phyloP scores from a whole-genome alignment of 2,797 vertebrate genomes.

The Clarias pachynema region DNA sequence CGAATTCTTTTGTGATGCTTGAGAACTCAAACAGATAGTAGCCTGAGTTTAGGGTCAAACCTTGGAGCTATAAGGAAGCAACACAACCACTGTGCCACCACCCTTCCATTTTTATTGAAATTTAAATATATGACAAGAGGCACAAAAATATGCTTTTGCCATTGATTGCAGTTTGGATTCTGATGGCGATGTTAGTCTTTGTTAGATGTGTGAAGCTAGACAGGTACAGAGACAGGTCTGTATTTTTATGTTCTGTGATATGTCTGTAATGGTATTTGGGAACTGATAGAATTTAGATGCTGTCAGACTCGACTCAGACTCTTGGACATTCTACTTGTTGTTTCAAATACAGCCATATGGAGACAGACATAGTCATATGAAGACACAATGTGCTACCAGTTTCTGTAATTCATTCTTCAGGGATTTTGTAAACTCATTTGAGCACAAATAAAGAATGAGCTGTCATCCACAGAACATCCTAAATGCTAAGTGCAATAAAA shows the following conservation, averaged over 20 bases:
- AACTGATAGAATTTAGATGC: slow-evolving; percentile 9
- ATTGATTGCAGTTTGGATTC: neutral
- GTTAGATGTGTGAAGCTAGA: neutral
- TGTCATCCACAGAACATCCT: neutral
- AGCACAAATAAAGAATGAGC: slow-evolving; percentile 24
- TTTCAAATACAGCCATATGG: slow-evolving; percentile 4
- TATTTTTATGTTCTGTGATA: slow-evolving; percentile 10
- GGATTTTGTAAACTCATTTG: slow-evolving; percentile 5
- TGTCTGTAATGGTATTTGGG: slow-evolving; percentile 14
- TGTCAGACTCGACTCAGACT: slow-evolving; percentile 3
- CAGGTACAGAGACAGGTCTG: neutral
- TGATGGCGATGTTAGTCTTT: slow-evolving; percentile 5
- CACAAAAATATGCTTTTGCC: slow-evolving; percentile 16
- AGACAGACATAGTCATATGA: neutral
- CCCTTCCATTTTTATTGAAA: slow-evolving; percentile 11
- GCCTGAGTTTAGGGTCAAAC: neutral
- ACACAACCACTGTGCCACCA: neutral
- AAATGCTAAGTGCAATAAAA: slow-evolving; percentile 17
- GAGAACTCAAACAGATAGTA: neutral
- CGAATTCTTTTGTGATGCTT: neutral
- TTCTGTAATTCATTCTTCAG: slow-evolving; percentile 11
- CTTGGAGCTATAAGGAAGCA: neutral
- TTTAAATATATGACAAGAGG: slow-evolving; percentile 48
- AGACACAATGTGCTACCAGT: slow-evolving; percentile 13
- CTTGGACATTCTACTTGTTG: neutral